phyloP scores from a whole-genome alignment of 2,888 invertebrate species.

The Hypolimnas misippus region DNA sequence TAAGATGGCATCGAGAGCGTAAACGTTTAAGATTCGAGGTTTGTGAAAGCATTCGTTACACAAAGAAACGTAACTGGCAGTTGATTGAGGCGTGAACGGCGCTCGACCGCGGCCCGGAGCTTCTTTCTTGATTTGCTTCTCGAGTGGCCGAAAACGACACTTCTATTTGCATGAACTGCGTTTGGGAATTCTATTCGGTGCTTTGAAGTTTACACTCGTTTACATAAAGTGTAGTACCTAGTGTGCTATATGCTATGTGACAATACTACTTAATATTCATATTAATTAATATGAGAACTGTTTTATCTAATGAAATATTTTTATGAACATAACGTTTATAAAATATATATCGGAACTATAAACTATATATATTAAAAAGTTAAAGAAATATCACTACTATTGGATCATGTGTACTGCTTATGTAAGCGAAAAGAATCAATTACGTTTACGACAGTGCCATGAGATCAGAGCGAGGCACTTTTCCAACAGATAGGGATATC shows the following conservation, averaged over 20 bases:
- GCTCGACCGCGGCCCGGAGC: conserved; percentile 72
- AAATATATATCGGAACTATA: too few species aligned
- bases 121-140: conserved; percentile 82
- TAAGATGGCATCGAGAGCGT: conserved; percentile 30
- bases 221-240: background rate
- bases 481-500: conserved; percentile 57
- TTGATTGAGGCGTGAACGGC: conserved; percentile 82
- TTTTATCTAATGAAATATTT: too few species aligned
- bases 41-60: conserved; percentile 65
- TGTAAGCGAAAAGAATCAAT: conserved; percentile 41
- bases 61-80: conserved; percentile 76
- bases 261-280: too few species aligned
- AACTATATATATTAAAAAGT: too few species aligned
- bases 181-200: conserved; percentile 60
- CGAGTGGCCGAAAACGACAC: conserved; percentile 80
- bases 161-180: conserved; percentile 80
- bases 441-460: conserved; percentile 38
- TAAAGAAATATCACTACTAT: too few species aligned
- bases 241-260: background rate
- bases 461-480: conserved; percentile 49
- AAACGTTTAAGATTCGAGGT: conserved; percentile 50
- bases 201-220: background rate
- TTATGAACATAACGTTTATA: too few species aligned
- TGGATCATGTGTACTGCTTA: background rate
- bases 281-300: too few species aligned